These are phyloP conservation scores for Lasius platythorax DNA, from an alignment of 2,888 invertebrate species.

Conservation along the genomic window DNA sequence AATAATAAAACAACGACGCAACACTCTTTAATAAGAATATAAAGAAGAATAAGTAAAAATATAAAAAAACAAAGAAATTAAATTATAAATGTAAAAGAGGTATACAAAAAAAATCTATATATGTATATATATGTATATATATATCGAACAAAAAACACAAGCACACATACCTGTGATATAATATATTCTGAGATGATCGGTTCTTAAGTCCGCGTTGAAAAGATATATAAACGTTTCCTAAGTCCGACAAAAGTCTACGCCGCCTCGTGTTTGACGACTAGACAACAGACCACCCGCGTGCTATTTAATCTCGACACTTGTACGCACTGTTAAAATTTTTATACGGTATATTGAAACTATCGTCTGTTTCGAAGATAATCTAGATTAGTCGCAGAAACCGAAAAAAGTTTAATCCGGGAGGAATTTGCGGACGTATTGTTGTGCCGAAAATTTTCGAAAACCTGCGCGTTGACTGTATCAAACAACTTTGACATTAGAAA, in stretches of 20 bases:
- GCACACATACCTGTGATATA: background rate
- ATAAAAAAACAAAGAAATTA: too few relatives aligned
- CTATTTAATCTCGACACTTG: slow-evolving; percentile 60
- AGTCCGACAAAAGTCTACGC: slow-evolving; percentile 78
- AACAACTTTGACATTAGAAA: background rate
- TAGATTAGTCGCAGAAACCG: slow-evolving; percentile 51
- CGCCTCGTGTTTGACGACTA: slow-evolving; percentile 75
- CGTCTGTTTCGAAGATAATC: slow-evolving; percentile 54
- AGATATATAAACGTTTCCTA: slow-evolving; percentile 75
- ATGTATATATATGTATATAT: background rate
- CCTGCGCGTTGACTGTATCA: background rate
- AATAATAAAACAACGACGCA: background rate
- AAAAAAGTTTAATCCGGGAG: slow-evolving; percentile 53
- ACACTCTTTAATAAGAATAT: too few relatives aligned
- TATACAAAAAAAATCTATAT: too few relatives aligned
- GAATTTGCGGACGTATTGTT: slow-evolving; percentile 33
- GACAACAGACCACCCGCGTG: slow-evolving; percentile 78
- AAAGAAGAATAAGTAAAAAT: background rate
- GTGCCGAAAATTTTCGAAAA: background rate
- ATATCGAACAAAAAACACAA: too few relatives aligned
- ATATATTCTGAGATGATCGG: slow-evolving; percentile 26
- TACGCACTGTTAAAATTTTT: slow-evolving; percentile 67
- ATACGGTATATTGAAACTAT: slow-evolving; percentile 49
- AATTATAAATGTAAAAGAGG: too few relatives aligned
- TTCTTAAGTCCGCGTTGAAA: slow-evolving; percentile 61